Percentiles rank a stretch among this genome's conserved stretches.
These are phyloP conservation scores for Sander lucioperca DNA, from an alignment of 2,113 vertebrate species.

Conservation along the genomic window DNA sequence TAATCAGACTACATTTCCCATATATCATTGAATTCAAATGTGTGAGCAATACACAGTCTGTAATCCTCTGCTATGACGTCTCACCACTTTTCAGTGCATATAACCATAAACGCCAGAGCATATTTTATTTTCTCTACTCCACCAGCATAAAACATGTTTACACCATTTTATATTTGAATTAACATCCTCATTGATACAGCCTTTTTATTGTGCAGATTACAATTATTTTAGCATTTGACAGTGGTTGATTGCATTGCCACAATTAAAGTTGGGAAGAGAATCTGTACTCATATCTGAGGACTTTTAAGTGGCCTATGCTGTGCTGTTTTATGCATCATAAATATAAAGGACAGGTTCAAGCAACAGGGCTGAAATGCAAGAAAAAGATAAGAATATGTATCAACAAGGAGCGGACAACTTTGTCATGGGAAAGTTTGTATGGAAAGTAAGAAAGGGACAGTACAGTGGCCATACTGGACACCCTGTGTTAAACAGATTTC, in stretches of 20 bases:
- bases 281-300: conserved; percentile 35
- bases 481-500: neutral
- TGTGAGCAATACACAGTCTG: conserved; percentile 57
- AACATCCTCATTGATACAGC: conserved; percentile 28
- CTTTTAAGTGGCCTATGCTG: conserved; percentile 51
- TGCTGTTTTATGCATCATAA: conserved; percentile 62
- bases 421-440: neutral
- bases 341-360: conserved; percentile 35
- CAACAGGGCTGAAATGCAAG: conserved; percentile 56
- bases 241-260: conserved; percentile 32
- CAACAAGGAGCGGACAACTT: conserved; percentile 44
- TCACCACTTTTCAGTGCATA: neutral
- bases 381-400: conserved; percentile 8
- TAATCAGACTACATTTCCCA: conserved; percentile 47
- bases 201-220: conserved; percentile 23
- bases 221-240: conserved; percentile 33
- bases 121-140: conserved; percentile 40
- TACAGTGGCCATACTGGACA: neutral
- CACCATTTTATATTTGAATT: conserved; percentile 46
- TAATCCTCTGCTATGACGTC: conserved; percentile 20
- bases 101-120: conserved; percentile 7
- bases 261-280: conserved; percentile 21
- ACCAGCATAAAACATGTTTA: conserved; percentile 59
- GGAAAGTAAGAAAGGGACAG: neutral
- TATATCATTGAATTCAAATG: conserved; percentile 9